These are phyloP conservation scores for Eulimnadia texana DNA, from an alignment of 1,140 invertebrate species.

Conservation along the genomic window DNA sequence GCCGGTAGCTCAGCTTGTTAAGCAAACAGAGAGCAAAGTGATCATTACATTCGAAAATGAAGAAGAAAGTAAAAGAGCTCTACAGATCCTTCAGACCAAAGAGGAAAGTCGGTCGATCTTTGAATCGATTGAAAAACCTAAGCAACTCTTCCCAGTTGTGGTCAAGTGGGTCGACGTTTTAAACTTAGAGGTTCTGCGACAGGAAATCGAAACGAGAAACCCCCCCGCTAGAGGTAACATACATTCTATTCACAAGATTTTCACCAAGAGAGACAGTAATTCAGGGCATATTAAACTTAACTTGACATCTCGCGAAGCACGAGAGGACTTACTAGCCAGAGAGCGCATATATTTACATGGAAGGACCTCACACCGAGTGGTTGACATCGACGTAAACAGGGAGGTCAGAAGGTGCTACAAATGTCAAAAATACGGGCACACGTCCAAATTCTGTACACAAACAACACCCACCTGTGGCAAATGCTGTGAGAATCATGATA, in stretches of 20 bases:
- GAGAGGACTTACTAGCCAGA: background rate
- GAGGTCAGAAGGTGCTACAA: slow-evolving; percentile 1
- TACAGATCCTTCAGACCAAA: background rate
- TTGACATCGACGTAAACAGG: background rate
- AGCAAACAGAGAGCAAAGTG: background rate
- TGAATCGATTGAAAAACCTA: background rate
- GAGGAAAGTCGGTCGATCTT: background rate
- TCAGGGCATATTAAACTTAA: background rate
- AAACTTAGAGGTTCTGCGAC: background rate
- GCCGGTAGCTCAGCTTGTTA: background rate
- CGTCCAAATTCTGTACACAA: background rate
- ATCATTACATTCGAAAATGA: background rate
- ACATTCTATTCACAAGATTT: background rate
- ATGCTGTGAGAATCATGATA: background rate
- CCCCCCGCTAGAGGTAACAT: background rate
- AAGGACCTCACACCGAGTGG: background rate
- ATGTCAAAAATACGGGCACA: slow-evolving; percentile 8
- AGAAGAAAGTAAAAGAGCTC: background rate
- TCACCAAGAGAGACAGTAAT: background rate
- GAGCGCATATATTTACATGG: background rate
- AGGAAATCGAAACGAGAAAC: background rate
- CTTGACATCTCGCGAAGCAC: background rate
- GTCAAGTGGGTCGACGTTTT: background rate
- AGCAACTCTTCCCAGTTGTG: background rate
- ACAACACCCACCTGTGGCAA: background rate